Evolutionary conservation across 2,888 invertebrate genomes (phyloP), one percentile per base, ranked within the genome.

Genomic region (Euplagia quadripunctaria): DNA sequence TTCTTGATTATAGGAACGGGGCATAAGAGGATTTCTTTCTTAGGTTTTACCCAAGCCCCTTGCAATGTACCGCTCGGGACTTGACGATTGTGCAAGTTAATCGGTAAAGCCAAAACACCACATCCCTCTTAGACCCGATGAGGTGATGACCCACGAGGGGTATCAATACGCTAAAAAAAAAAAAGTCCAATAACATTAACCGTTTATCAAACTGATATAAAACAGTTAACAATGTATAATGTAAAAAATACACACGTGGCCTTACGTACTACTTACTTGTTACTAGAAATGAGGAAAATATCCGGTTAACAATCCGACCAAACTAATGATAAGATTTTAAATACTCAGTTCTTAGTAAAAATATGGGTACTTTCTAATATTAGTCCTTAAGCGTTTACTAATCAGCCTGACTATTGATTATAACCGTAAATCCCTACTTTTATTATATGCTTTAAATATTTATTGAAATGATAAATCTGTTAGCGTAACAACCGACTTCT

Each of bases 221-320:
- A 14, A 65, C 20, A 46, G 46, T 65, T 14, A 46, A 46, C 20
- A n/a, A n/a, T n/a, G n/a, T n/a, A n/a, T n/a, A 65, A 65, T 46
- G 7, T 20, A 20, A 46, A 43, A 43, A 46, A 43, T n/a, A 42
- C 12, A 64, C 43, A 42, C 14, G 46, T n/a, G n/a, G n/a, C n/a
- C n/a, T n/a, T n/a, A n/a, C 1, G 20, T 3, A 3, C 14, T 31
- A 49, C 46, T 46, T 20, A 55, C 11, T n/a, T n/a, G 9, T 55
- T 20, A 65, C 16, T 5, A 49, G 20, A 20, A 1, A 65, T 5
- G 65, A 2, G 20, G 6, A 20, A 20, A 2, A 46, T 6, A 20
- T 65, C 65, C 65, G 65, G 65, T 46, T 46, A 49, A 65, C 20
- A 20, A 65, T 20, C 65, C 65, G 65, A 20, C 4, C 12, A 46